A percentile compares a stretch with the other conserved stretches of the same genome.
These are phyloP conservation scores for Macroramphosus scolopax DNA, from an alignment of 2,797 vertebrate species.

Conservation along the genomic window DNA sequence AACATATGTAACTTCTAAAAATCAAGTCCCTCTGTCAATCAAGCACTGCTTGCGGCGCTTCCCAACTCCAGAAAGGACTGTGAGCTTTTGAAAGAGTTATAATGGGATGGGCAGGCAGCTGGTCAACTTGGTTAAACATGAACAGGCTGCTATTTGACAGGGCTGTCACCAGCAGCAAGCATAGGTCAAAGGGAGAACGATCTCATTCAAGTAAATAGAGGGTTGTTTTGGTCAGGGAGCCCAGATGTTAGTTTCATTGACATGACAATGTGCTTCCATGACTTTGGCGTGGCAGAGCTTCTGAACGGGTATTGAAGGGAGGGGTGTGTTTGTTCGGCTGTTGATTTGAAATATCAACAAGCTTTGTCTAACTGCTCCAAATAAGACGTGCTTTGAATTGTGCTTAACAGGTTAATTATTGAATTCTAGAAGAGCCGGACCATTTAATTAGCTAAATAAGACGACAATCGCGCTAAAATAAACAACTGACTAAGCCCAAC, in stretches of 20 bases:
- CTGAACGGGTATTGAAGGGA: no score
- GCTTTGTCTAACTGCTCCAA: no score
- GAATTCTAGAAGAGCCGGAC: no score
- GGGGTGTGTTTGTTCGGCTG: no score
- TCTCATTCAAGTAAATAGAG: constrained; percentile 15
- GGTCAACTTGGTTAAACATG: constrained; percentile 56
- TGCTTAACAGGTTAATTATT: no score
- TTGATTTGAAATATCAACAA: no score
- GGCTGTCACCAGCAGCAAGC: constrained; percentile 35
- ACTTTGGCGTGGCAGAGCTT: no score
- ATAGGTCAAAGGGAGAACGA: constrained; percentile 18
- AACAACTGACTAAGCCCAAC: no score
- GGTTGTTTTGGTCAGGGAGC: constrained; percentile 3
- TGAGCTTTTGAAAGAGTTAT: constrained; percentile 44
- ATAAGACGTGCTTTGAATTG: no score
- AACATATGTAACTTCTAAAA: no score
- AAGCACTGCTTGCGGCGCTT: constrained; percentile 27
- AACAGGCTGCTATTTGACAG: constrained; percentile 57
- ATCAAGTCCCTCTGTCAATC: constrained; percentile 23
- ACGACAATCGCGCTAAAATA: no score
- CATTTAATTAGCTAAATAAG: no score
- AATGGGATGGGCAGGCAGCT: constrained; percentile 48
- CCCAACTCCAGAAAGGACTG: constrained; percentile 36
- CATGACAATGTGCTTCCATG: not conserved
- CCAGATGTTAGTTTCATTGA: not conserved